These are phyloP conservation scores for Brachylomia viminalis DNA, from an alignment of 2,888 invertebrate genomes.

Conservation along the genomic window DNA sequence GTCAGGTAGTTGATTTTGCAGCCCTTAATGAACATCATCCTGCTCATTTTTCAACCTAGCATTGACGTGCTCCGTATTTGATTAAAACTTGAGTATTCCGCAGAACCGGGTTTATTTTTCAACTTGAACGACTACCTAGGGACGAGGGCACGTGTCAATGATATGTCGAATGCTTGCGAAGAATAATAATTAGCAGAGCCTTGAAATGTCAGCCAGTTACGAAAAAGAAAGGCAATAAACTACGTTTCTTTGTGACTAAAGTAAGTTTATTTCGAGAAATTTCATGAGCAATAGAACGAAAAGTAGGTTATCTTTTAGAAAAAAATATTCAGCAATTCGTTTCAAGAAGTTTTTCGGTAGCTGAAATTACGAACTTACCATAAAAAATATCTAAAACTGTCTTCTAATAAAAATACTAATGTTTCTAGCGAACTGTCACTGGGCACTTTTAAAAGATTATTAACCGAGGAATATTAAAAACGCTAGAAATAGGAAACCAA, in stretches of 20 bases:
- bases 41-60: constrained; percentile 24
- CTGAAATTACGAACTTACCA: neutral
- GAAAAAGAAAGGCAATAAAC: constrained; percentile 31
- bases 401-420: neutral
- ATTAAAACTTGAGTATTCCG: constrained; percentile 53
- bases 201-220: constrained; percentile 18
- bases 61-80: constrained; percentile 39
- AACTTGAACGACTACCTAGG: constrained; percentile 23
- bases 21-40: constrained; percentile 31
- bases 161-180: constrained; percentile 16
- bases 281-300: neutral
- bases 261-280: constrained; percentile 22
- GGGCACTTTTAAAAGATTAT: neutral
- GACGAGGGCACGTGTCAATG: constrained; percentile 34
- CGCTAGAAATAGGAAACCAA: neutral
- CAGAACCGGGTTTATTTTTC: constrained; percentile 30
- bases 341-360: neutral
- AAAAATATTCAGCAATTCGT: neutral
- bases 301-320: neutral
- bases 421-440: neutral
- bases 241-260: constrained; percentile 23
- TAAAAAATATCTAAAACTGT: neutral
- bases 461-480: neutral
- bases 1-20: constrained; percentile 36
- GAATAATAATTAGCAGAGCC: constrained; percentile 47